These are phyloP conservation scores for Protonemura montana DNA, from an alignment of 2,888 invertebrate genomes.

Conservation along the genomic window DNA sequence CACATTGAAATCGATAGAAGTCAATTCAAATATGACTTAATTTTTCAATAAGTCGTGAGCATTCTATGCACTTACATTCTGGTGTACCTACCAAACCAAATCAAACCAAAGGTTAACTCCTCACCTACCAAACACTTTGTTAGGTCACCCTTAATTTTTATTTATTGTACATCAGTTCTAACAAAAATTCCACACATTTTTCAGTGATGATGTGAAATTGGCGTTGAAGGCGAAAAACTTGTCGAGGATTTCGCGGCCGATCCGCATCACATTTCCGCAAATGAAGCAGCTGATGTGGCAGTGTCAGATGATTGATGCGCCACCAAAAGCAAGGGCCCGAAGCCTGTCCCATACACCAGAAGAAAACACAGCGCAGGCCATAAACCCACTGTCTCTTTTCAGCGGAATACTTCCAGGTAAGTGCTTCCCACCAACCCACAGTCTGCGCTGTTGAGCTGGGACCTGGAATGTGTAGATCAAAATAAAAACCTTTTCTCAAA, in stretches of 20 bases:
- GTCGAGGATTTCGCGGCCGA: conserved; percentile 68
- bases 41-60: too few species aligned
- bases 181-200: conserved; percentile 37
- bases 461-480: too few species aligned
- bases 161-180: too few species aligned
- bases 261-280: conserved; percentile 73
- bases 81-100: neutral
- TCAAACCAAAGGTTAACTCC: neutral
- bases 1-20: too few species aligned
- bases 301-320: conserved; percentile 70
- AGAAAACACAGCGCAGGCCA: neutral
- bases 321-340: conserved; percentile 13
- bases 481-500: too few species aligned
- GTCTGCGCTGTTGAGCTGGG: too few species aligned
- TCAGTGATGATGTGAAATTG: conserved; percentile 47
- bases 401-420: conserved; percentile 85
- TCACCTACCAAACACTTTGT: too few species aligned
- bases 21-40: too few species aligned
- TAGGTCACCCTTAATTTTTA: too few species aligned
- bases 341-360: neutral
- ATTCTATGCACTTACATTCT: too few species aligned
- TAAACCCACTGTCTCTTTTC: conserved; percentile 63
- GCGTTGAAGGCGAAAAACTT: conserved; percentile 64
- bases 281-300: conserved; percentile 83
- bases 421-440: conserved; percentile 25